phyloP scores from a whole-genome alignment of 2,797 vertebrate species.

The Aplochiton taeniatus region DNA sequence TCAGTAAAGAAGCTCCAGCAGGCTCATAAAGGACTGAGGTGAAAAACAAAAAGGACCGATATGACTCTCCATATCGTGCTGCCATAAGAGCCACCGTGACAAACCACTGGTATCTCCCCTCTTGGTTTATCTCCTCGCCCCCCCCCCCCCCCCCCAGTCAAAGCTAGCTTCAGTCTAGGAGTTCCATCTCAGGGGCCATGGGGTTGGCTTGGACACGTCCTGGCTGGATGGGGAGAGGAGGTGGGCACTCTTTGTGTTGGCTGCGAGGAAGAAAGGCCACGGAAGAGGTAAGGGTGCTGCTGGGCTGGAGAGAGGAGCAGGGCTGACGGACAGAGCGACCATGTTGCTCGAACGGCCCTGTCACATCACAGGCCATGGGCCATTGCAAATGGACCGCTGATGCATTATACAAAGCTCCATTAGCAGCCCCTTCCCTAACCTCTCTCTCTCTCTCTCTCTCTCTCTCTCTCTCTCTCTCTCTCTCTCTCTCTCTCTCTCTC shows the following conservation, averaged over 20 bases:
- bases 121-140: no score
- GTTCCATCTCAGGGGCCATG: no score
- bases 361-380: slow-evolving; percentile 21
- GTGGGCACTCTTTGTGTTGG: neutral
- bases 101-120: no score
- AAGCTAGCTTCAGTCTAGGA: no score
- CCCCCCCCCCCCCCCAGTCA: no score
- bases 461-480: neutral
- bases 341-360: no score
- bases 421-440: slow-evolving; percentile 40
- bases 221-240: neutral
- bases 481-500: neutral
- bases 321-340: neutral
- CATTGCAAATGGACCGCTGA: slow-evolving; percentile 47
- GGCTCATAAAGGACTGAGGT: no score
- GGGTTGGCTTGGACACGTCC: no score
- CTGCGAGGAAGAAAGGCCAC: neutral
- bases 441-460: slow-evolving; percentile 23
- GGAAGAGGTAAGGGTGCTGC: slow-evolving; percentile 2
- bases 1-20: no score
- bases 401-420: slow-evolving; percentile 70
- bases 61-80: no score
- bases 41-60: no score
- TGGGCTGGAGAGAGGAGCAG: neutral
- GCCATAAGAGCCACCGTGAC: no score